Evolutionary conservation across 2,797 vertebrate species (phyloP).

Genomic region (Anguilla obscura): DNA sequence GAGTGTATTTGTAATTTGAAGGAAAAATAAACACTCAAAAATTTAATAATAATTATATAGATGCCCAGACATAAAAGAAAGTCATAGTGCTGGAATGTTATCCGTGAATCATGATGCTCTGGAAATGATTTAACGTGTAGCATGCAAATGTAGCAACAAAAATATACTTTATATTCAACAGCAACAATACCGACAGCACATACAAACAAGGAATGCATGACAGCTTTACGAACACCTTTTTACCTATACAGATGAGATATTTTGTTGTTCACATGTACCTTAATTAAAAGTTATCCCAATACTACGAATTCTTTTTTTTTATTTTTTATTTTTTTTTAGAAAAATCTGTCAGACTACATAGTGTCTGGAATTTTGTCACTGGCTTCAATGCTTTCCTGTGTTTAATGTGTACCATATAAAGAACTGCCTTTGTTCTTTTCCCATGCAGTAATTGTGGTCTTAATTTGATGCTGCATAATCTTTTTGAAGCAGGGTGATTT

Average conservation of each 20-base stretch:
- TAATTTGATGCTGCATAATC: no score
- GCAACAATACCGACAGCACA: constrained; percentile 99
- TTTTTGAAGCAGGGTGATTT: not conserved
- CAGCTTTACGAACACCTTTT: constrained; percentile 95
- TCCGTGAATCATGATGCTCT: constrained; percentile 85
- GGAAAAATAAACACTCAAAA: constrained; percentile 76
- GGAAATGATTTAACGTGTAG: constrained; percentile 88
- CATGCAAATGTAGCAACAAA: constrained; percentile 98
- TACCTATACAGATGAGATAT: constrained; percentile 81
- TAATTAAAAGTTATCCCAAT: constrained; percentile 92
- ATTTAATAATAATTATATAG: constrained; percentile 81
- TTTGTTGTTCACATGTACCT: constrained; percentile 80
- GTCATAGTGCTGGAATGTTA: constrained; percentile 89
- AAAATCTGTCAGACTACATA: no score
- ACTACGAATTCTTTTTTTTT: constrained; percentile 92
- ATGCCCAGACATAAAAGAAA: constrained; percentile 80
- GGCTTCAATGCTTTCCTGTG: not conserved
- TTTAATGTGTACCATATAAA: no score
- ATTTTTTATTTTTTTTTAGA: not conserved
- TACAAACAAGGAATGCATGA: constrained; percentile 99
- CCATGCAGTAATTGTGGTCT: no score
- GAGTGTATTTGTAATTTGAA: constrained; percentile 69
- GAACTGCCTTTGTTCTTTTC: no score
- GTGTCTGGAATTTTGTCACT: not conserved
- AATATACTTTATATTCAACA: constrained; percentile 99